These are phyloP conservation scores for Drosophila cracens DNA, from an alignment of 2,888 invertebrate species.

Conservation along the genomic window DNA sequence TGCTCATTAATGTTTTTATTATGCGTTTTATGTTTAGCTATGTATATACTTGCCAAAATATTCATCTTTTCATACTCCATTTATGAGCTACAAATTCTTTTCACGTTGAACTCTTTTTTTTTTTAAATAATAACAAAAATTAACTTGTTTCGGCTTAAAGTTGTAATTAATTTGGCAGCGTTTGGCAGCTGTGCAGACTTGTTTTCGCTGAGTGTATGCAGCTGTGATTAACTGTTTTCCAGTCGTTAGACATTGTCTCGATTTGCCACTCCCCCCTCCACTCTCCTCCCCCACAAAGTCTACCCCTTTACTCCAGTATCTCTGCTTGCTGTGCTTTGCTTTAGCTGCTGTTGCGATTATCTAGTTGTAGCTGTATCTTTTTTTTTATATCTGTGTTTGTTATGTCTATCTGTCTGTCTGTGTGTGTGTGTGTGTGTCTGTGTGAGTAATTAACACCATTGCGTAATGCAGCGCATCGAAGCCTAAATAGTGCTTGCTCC, in stretches of 20 bases:
- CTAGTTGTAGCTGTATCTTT: slow-evolving; percentile 45
- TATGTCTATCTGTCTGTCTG: slow-evolving; percentile 14
- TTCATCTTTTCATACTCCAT: not conserved
- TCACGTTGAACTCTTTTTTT: not conserved
- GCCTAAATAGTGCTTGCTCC: slow-evolving; percentile 82
- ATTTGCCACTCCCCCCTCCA: slow-evolving; percentile 17
- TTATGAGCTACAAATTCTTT: not conserved
- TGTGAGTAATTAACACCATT: slow-evolving; percentile 84
- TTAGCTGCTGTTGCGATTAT: slow-evolving; percentile 54
- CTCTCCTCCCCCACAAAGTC: not conserved
- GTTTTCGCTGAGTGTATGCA: slow-evolving; percentile 43
- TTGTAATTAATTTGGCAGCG: slow-evolving; percentile 2
- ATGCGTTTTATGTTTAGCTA: not conserved
- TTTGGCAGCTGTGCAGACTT: slow-evolving; percentile 6
- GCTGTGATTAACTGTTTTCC: slow-evolving; percentile 69
- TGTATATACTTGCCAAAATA: not conserved
- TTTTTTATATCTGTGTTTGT: slow-evolving; percentile 51
- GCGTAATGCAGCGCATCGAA: slow-evolving; percentile 84
- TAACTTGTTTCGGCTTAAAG: not conserved
- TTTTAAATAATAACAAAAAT: not conserved
- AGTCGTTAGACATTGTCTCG: slow-evolving; percentile 57
- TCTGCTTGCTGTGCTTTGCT: slow-evolving; percentile 18
- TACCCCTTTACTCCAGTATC: not conserved
- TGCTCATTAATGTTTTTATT: not conserved
- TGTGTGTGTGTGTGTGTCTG: slow-evolving; percentile 59